Conservation (phyloP, 2,888 invertebrate species). For the Melitaea athalia region DNA sequence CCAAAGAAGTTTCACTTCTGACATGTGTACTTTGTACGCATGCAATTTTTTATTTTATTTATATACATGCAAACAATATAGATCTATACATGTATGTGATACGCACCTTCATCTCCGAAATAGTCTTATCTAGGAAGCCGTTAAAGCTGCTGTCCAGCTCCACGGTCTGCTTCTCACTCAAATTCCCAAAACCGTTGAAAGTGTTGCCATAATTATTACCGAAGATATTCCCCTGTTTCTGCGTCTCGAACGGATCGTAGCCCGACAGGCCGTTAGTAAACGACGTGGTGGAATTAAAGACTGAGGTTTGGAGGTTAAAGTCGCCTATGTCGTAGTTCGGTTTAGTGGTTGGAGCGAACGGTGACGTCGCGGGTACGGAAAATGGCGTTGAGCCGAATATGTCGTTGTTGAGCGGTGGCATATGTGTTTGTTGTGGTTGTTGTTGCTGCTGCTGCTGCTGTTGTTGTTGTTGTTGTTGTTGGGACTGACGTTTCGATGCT, state of each 20-base stretch:
- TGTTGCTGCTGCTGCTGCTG: slow-evolving; percentile 51
- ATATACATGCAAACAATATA: no score
- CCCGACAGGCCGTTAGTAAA: slow-evolving; percentile 74
- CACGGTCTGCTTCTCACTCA: slow-evolving; percentile 76
- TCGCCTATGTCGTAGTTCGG: slow-evolving; percentile 77
- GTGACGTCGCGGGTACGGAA: slow-evolving; percentile 59
- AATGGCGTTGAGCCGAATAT: slow-evolving; percentile 92
- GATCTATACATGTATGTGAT: neutral
- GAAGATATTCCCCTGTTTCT: slow-evolving; percentile 79
- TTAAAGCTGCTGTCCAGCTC: slow-evolving; percentile 85
- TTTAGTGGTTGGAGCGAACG: slow-evolving; percentile 49
- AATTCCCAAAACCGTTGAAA: slow-evolving; percentile 74
- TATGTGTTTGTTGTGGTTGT: slow-evolving; percentile 43
- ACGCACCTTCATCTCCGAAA: slow-evolving; percentile 92
- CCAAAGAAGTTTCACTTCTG: no score
- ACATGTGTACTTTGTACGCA: no score
- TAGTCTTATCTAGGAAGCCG: slow-evolving; percentile 89
- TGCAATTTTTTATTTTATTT: no score
- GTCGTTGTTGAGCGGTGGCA: slow-evolving; percentile 82
- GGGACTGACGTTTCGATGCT: slow-evolving; percentile 81
- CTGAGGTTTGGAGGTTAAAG: slow-evolving; percentile 73
- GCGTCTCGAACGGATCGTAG: slow-evolving; percentile 93
- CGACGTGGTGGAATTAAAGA: slow-evolving; percentile 64
- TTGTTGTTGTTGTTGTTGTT: slow-evolving; percentile 51
- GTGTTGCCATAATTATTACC: slow-evolving; percentile 67